These are phyloP conservation scores for Meandrina meandrites DNA, from an alignment of 92 coral and sea anemone species.

Conservation along the genomic window DNA sequence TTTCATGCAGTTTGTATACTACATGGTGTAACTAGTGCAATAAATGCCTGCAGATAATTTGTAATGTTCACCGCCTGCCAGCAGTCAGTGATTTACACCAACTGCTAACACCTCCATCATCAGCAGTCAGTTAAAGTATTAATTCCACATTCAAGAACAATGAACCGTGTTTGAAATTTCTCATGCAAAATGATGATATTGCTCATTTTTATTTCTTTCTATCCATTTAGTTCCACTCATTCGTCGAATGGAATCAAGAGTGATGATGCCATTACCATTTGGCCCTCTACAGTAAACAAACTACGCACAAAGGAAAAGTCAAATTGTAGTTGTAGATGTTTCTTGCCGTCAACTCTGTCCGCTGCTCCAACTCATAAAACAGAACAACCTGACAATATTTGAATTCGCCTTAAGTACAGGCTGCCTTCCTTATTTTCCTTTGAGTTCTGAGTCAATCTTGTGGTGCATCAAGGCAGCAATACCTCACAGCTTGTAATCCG, in stretches of 20 bases:
- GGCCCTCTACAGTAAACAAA: conserved; percentile 68
- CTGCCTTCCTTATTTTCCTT: not conserved
- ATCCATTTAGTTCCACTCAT: conserved; percentile 83
- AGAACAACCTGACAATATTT: not conserved
- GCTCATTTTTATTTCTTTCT: not conserved
- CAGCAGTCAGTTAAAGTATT: not conserved
- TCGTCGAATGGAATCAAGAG: conserved; percentile 95
- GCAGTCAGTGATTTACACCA: not conserved
- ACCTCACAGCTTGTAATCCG: not conserved
- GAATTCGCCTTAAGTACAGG: too few relatives aligned
- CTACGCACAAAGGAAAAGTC: not conserved
- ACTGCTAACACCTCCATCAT: not conserved
- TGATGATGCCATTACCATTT: conserved; percentile 85
- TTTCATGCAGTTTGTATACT: not conserved
- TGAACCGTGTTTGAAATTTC: not conserved
- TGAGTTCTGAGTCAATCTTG: not conserved
- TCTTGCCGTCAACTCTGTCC: not conserved
- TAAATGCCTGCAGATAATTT: not conserved
- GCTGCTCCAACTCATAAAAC: not conserved
- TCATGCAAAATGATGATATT: not conserved
- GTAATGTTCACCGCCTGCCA: not conserved
- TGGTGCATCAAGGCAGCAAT: not conserved
- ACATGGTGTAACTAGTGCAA: not conserved
- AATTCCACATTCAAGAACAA: not conserved
- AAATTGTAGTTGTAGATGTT: not conserved